Percentiles rank a stretch among this genome's conserved stretches.
These are phyloP conservation scores for Sternotherus odoratus DNA, from an alignment of 2,797 vertebrate genomes.

Conservation along the genomic window DNA sequence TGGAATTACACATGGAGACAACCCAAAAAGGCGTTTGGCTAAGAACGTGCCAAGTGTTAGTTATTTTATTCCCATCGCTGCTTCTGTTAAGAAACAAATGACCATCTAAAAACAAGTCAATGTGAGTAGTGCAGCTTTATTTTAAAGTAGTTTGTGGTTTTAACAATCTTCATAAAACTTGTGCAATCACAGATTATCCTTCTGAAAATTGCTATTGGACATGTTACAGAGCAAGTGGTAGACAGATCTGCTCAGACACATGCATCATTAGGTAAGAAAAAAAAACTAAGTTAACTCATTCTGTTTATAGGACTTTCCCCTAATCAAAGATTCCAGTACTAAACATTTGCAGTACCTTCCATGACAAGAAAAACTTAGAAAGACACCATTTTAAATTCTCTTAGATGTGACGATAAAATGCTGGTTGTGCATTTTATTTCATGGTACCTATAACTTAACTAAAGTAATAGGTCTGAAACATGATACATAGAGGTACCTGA, in stretches of 20 bases:
- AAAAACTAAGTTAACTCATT: neutral
- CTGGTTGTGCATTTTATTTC: neutral
- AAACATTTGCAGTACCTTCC: neutral
- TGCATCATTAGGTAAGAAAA: neutral
- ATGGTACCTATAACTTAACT: neutral
- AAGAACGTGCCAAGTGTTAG: neutral
- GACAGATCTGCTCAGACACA: neutral
- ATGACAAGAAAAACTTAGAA: neutral
- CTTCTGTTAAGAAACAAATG: neutral
- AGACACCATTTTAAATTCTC: neutral
- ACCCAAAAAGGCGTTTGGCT: neutral
- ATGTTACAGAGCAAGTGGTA: neutral
- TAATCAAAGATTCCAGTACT: no score
- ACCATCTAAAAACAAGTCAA: neutral
- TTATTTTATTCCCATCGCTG: neutral
- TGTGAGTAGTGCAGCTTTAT: neutral
- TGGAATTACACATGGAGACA: neutral
- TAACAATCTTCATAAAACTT: neutral
- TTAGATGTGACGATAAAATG: neutral
- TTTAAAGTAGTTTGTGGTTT: neutral
- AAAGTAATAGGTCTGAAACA: no score
- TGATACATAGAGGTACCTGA: neutral
- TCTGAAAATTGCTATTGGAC: neutral
- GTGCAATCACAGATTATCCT: neutral
- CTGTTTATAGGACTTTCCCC: no score